Percentiles rank a stretch among this genome's conserved stretches.
phyloP scores from a whole-genome alignment of 92 coral and sea anemone genomes.

The Palythoa grandiflora region DNA sequence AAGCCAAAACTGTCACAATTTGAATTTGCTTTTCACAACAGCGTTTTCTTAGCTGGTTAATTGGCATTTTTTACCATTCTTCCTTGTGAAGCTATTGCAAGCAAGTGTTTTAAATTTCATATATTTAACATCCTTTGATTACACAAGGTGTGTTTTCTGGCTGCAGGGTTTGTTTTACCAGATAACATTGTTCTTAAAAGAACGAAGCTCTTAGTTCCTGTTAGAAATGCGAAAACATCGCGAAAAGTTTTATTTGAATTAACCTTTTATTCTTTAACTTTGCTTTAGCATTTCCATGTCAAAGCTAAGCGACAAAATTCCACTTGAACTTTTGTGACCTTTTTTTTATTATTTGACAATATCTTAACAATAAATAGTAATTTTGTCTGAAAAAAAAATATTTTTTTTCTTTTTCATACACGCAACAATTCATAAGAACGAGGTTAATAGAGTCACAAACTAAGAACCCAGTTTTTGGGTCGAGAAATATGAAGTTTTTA shows the following conservation, averaged over 20 bases:
- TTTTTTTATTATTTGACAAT: background rate
- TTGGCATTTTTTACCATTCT: constrained; percentile 15
- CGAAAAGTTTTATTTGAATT: background rate
- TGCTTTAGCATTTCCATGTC: background rate
- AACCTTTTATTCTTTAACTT: background rate
- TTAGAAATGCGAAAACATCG: background rate
- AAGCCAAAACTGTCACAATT: background rate
- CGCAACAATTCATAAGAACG: too few species aligned
- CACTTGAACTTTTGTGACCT: background rate
- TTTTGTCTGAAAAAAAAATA: background rate
- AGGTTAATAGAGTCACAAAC: too few species aligned
- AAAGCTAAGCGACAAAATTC: background rate
- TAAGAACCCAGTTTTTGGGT: too few species aligned
- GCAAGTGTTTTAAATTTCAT: background rate
- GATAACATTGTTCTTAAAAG: background rate
- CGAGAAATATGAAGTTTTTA: too few species aligned
- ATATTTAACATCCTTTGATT: background rate
- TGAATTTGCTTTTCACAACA: background rate
- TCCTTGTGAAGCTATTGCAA: background rate
- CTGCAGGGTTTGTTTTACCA: background rate
- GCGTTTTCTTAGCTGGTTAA: background rate
- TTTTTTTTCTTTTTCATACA: background rate
- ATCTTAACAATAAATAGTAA: background rate
- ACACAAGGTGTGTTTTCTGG: background rate
- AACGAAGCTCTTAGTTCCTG: too few species aligned